phyloP scores from a whole-genome alignment of 2,888 invertebrate genomes.

The Noctua janthina region DNA sequence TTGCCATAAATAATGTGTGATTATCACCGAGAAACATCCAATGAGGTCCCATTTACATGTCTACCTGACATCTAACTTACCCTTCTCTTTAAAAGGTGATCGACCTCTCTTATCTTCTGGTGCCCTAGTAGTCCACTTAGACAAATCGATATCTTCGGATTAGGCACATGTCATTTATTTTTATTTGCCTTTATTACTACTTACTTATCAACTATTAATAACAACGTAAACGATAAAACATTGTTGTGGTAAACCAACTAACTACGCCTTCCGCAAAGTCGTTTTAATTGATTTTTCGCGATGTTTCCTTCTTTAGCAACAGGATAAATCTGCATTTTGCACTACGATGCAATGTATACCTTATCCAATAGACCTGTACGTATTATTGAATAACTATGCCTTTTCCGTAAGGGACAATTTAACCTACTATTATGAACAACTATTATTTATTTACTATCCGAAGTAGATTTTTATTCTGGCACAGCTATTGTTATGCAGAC shows the following conservation, averaged over 20 bases:
- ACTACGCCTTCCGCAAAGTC: constrained; percentile 16
- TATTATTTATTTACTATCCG: not conserved
- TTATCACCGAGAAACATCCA: not conserved
- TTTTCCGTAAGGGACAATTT: not conserved
- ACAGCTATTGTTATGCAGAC: not conserved
- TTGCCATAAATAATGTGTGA: not conserved
- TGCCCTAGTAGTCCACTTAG: constrained; percentile 77
- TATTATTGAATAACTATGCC: not conserved
- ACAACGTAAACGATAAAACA: constrained; percentile 38
- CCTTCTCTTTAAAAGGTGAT: constrained; percentile 80
- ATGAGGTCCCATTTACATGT: constrained; percentile 7
- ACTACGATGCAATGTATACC: constrained; percentile 13
- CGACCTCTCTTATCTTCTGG: constrained; percentile 81
- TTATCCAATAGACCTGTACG: not conserved
- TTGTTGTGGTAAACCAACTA: constrained; percentile 13
- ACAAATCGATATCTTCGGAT: constrained; percentile 61
- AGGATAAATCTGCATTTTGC: constrained; percentile 25
- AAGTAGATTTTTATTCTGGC: not conserved
- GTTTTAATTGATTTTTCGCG: constrained; percentile 30
- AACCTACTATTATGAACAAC: not conserved
- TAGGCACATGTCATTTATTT: constrained; percentile 45
- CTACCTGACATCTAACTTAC: constrained; percentile 68
- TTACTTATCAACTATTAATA: constrained; percentile 40
- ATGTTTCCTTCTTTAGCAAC: constrained; percentile 36
- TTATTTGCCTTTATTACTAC: constrained; percentile 34